Evolutionary conservation across 1,140 invertebrate genomes (phyloP), one percentile per base, ranked within the genome.

Genomic region (Colletes gigas): DNA sequence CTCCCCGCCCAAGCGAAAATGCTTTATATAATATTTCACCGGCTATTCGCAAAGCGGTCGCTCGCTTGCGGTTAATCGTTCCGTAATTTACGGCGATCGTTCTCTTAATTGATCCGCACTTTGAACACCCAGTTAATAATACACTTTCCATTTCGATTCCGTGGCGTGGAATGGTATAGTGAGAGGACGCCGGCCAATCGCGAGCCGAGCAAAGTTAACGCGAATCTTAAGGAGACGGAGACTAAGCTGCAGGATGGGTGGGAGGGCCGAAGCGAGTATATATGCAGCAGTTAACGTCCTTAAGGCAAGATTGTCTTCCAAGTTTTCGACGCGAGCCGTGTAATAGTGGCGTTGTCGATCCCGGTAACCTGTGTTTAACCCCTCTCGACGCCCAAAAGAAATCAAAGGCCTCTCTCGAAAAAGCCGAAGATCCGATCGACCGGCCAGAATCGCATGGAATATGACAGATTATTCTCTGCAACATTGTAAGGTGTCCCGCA

Each of bases 361-460:
- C 54, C 12, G 10, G 52, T 59, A 83, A 86, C 84, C 81, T 71
- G 77, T 83, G 82, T 78, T 87, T 87, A 87, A 73, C 55, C 60
- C 59, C 50, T 65, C 54, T 55, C n/a, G 47, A 21, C 59, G 72
- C 60, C 52, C 62, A 69, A 78, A 54, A 82, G 52, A 65, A 69
- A 85, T 84, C 67, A 70, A 63, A 44, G 67, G 63, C 77, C 73
- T 70, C 47, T 54, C 78, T 52, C 30, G 63, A 52, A 50, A 62
- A 62, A 78, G 57, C 44, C 71, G 54, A 60, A 55, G 41, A 44
- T 69, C 44, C 71, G 63, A 79, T 83, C 75, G 54, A 60, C 10
- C 8, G 1, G 55, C 59, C 69, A 62, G 21, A 62, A 30, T 30
- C 59, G 67, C 60, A n/a, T n/a, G 72, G 21, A 55, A 54, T 50